Conservation (phyloP, 2,113 vertebrate genomes). For the Pterocles gutturalis region DNA sequence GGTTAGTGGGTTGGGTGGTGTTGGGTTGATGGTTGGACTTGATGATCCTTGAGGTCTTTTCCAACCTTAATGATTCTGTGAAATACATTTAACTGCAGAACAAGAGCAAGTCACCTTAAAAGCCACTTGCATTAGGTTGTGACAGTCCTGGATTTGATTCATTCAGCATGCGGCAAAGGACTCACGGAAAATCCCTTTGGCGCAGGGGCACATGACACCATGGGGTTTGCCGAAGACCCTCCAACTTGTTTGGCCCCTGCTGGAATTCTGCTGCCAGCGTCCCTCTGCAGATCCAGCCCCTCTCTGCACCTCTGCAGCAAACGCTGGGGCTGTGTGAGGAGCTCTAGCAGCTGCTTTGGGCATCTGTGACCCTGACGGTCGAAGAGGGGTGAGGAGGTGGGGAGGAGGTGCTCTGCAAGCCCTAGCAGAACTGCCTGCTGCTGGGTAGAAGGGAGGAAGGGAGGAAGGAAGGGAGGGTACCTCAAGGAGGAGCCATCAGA, state of each 20-base stretch:
- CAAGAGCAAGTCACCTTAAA: not conserved
- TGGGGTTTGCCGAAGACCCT: not conserved
- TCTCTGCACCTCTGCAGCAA: not conserved
- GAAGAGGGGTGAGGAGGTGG: not conserved
- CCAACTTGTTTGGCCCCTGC: not conserved
- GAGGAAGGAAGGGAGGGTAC: too few species aligned
- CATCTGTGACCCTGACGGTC: not conserved
- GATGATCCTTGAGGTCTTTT: too few species aligned
- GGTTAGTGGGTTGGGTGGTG: too few species aligned
- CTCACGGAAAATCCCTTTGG: not conserved
- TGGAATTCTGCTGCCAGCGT: not conserved
- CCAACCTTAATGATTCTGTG: too few species aligned
- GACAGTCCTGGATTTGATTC: not conserved
- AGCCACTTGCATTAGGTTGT: not conserved
- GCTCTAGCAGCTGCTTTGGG: not conserved
- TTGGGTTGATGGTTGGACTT: too few species aligned
- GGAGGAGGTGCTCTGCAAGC: not conserved
- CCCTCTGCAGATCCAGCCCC: not conserved
- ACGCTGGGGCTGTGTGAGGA: not conserved
- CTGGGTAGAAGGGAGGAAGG: not conserved
- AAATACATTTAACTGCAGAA: not conserved
- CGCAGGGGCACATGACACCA: accelerated
- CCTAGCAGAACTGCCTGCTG: not conserved
- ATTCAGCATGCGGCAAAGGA: not conserved
- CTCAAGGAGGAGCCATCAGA: not conserved